Conservation (phyloP, 2,113 vertebrate genomes). For the Oenanthe oenanthe region DNA sequence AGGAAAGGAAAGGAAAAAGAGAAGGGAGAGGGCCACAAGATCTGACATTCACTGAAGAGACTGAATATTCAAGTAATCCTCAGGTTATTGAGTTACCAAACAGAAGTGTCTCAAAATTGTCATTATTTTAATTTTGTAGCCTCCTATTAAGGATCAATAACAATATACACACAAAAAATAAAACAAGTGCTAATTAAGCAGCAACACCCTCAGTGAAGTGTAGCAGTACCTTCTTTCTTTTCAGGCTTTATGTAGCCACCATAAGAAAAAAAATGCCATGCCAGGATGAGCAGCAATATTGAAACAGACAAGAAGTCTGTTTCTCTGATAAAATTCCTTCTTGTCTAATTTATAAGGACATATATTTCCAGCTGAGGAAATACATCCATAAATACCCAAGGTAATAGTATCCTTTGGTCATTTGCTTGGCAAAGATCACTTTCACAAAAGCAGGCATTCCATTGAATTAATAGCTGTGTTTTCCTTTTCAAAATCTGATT, state of each 20-base stretch:
- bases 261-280: neutral
- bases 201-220: neutral
- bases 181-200: neutral
- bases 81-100: neutral
- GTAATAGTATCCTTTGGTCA: conserved; percentile 6
- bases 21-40: neutral
- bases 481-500: conserved; percentile 32
- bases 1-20: too few species aligned
- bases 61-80: neutral
- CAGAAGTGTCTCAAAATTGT: neutral
- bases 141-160: neutral
- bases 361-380: neutral
- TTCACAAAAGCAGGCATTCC: conserved; percentile 10
- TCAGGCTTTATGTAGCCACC: neutral
- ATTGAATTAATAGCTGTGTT: conserved; percentile 20
- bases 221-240: neutral
- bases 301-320: neutral
- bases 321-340: neutral
- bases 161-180: neutral
- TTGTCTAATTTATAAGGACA: neutral
- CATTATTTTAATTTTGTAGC: neutral
- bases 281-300: neutral
- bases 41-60: neutral
- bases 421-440: conserved; percentile 5
- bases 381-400: neutral